Evolutionary conservation across 2,888 invertebrate genomes (phyloP), one percentile per base, ranked within the genome.

Genomic region (Encarsia formosa): DNA sequence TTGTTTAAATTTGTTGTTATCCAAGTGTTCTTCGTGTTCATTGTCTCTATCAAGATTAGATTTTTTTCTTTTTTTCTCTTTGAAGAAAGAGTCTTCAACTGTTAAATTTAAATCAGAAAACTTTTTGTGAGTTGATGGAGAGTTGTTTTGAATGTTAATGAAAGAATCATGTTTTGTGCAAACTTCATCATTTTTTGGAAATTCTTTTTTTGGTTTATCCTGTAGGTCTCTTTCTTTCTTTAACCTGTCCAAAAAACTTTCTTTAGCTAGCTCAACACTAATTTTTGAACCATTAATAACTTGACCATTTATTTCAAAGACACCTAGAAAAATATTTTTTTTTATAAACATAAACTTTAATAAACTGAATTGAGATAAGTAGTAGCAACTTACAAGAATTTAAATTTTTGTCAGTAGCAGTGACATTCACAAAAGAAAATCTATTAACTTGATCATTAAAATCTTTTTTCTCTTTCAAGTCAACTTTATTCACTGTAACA

Each of bases 191-290:
- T 8, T 26, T 26, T 26, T 11, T 26, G 26, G 26, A 26, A 11
- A 3, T 3, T 32, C 29, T 23, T 29, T 6, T 16, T 49, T 45
- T 13, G 20, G 22, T 34, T 46, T 24, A 31, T 24, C 31, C 37
- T 61, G 59, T 24, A n/a, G n/a, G n/a, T 56, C 55, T 50, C 63
- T 48, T 53, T 64, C 63, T 43, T 60, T 57, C 37, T 63, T 61
- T 19, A 64, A 46, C 37, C 61, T 53, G 24, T 59, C 60, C 23
- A 63, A 46, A 51, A 59, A 63, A 57, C 59, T 62, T 50, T 64
- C 62, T 39, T 63, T 64, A 2, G 63, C 63, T 26, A 63, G 41
- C 40, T 63, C 60, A 2, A 62, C 55, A n/a, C 49, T 52, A 16
- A 63, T 54, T n/a, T 53, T 23, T 39, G 49, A 55, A 22, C 57